Conservation (phyloP, 2,113 vertebrate genomes). For the Phocoena sinus region DNA sequence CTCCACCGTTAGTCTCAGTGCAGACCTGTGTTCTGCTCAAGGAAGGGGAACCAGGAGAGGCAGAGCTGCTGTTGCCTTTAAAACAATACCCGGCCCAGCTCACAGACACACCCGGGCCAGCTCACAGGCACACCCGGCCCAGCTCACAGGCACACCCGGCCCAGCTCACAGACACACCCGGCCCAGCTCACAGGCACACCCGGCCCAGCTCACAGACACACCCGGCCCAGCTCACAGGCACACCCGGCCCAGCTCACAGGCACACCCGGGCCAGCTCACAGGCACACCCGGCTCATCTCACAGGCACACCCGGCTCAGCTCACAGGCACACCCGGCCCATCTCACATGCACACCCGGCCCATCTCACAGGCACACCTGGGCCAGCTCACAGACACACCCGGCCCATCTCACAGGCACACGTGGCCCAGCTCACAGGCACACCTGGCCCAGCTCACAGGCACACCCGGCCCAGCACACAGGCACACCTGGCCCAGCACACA, state of each 20-base stretch:
- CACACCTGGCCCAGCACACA: accelerated
- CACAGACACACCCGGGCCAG: not conserved
- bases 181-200: accelerated
- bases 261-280: no score
- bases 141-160: accelerated
- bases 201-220: accelerated
- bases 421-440: accelerated
- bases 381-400: accelerated
- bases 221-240: accelerated
- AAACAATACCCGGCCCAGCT: not conserved
- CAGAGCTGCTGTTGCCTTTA: not conserved
- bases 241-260: accelerated
- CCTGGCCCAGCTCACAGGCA: no score
- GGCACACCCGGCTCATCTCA: no score
- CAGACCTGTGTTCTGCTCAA: not conserved
- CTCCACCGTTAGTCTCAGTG: not conserved
- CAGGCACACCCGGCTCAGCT: no score
- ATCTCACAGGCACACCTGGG: accelerated
- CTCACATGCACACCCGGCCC: accelerated
- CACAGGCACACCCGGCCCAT: accelerated
- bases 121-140: not conserved
- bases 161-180: accelerated
- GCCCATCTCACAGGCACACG: accelerated
- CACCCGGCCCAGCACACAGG: no score
- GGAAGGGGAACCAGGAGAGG: not conserved